These are phyloP conservation scores for Pygathrix nemaeus DNA, from an alignment of 2,113 vertebrate genomes.

Conservation along the genomic window DNA sequence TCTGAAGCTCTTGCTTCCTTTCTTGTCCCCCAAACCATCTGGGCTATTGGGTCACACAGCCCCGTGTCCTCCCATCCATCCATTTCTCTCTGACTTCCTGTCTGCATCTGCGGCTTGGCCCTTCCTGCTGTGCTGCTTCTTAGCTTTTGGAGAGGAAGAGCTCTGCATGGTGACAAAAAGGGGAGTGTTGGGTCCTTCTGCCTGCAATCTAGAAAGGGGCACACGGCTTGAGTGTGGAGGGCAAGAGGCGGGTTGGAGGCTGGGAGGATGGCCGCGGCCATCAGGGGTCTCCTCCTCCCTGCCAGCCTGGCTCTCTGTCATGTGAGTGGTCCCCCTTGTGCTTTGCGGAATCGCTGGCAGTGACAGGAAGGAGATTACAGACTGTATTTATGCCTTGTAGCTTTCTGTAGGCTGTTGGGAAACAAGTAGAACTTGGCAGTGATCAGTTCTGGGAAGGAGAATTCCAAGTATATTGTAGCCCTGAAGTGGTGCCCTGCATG, in stretches of 20 bases:
- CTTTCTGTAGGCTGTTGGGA: constrained; percentile 49
- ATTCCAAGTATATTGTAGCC: constrained; percentile 7
- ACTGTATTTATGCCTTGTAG: constrained; percentile 62
- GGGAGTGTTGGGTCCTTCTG: neutral
- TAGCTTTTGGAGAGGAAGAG: neutral
- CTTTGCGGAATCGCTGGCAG: constrained; percentile 46
- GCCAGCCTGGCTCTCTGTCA: neutral
- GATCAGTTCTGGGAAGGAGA: constrained; percentile 21
- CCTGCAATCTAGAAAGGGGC: neutral
- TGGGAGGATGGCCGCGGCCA: accelerated
- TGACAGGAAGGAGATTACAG: constrained; percentile 64
- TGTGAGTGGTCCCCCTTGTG: neutral
- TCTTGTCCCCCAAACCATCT: neutral
- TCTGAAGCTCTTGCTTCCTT: neutral
- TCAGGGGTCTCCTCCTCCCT: neutral
- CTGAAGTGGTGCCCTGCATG: accelerated
- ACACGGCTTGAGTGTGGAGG: accelerated
- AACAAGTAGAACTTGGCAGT: neutral
- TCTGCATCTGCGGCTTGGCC: neutral
- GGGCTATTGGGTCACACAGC: neutral
- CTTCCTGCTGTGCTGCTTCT: neutral
- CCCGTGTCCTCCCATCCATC: neutral
- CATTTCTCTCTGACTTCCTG: neutral
- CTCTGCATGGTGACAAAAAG: neutral
- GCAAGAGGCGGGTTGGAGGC: too few relatives aligned